Evolutionary conservation across 2,797 vertebrate species (phyloP).

Genomic region (Fundulus diaphanus): DNA sequence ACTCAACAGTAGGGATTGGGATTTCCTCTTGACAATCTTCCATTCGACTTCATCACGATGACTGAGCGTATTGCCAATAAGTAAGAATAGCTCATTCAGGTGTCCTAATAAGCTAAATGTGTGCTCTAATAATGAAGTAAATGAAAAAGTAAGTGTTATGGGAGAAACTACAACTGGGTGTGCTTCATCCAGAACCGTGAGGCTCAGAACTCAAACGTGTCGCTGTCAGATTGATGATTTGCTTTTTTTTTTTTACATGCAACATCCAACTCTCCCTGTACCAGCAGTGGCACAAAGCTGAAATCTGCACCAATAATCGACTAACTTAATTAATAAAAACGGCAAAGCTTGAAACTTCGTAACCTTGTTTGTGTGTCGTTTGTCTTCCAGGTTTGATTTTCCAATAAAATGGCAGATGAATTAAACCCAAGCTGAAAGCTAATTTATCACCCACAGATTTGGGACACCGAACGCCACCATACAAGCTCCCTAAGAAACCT

Average conservation of each 20-base stretch:
- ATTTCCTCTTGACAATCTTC: no score
- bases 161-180: background rate
- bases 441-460: conserved; percentile 9
- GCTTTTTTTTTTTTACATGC: background rate
- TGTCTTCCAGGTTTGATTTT: conserved; percentile 7
- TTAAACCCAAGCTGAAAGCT: background rate
- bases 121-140: no score
- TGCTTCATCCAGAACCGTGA: background rate
- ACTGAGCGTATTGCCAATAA: no score
- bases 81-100: no score
- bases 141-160: no score
- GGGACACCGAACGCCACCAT: background rate
- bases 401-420: background rate
- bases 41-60: no score
- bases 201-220: background rate
- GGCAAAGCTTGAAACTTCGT: conserved; percentile 5
- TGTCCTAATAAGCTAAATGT: no score
- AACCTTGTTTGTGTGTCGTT: background rate
- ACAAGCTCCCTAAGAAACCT: background rate
- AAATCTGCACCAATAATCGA: conserved; percentile 10
- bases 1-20: no score
- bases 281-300: background rate
- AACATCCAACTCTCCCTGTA: background rate
- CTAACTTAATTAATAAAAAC: background rate
- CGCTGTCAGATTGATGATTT: background rate